phyloP scores from a whole-genome alignment of 2,113 vertebrate genomes.

The Amphiprion ocellaris region DNA sequence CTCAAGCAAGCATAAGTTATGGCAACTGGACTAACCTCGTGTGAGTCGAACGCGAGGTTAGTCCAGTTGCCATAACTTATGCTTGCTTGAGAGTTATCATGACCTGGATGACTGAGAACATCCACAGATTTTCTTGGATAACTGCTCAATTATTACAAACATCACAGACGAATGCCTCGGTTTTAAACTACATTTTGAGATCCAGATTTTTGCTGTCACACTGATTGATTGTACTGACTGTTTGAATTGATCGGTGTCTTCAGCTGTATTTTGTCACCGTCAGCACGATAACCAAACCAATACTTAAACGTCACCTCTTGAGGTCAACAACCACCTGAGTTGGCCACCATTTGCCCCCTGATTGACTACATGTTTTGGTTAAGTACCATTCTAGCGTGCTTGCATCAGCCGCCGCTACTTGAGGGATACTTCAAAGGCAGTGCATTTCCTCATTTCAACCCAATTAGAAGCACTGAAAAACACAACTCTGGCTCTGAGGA shows the following conservation, averaged over 20 bases:
- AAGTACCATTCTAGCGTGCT: conserved; percentile 2
- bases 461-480: conserved; percentile 67
- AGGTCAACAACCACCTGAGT: conserved; percentile 20
- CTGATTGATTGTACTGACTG: conserved; percentile 2
- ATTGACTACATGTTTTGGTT: conserved; percentile 22
- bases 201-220: background rate
- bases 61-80: too few relatives aligned
- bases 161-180: background rate
- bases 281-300: conserved; percentile 19
- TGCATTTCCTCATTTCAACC: conserved; percentile 55
- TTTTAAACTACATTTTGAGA: conserved; percentile 1
- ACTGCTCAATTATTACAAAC: background rate
- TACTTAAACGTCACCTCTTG: conserved; percentile 15
- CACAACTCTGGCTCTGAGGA: conserved; percentile 56
- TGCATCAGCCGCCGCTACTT: conserved; percentile 15
- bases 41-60: too few relatives aligned
- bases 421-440: conserved; percentile 62
- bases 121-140: background rate
- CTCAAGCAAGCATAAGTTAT: too few relatives aligned
- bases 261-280: conserved; percentile 7
- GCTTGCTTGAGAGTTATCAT: too few relatives aligned
- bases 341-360: conserved; percentile 5
- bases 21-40: too few relatives aligned
- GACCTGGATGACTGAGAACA: too few relatives aligned
- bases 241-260: conserved; percentile 5